Base-by-base conservation (phyloP, 2,888 invertebrate species). In the Diploptera punctata region DNA sequence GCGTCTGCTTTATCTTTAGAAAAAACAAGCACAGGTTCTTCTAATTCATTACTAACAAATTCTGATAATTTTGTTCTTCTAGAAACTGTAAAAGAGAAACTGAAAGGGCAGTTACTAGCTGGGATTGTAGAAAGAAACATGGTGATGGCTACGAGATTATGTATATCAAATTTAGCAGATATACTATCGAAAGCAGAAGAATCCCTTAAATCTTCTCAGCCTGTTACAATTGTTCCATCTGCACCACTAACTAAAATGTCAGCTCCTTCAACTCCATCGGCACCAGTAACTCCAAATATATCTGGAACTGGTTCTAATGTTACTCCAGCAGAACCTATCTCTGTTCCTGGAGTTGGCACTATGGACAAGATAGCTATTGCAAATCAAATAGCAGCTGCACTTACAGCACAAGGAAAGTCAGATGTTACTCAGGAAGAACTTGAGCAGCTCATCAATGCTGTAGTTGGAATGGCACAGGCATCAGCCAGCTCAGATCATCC, bases 21-120 rank as follows among this genome's bases (percentile, higher is more conserved):
- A 79, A 94, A 93, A 83, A 86, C 86, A 29, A 1, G 87, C 76
- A 87, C 91, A 0, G 93, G 93, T 81, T 91, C 93, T 1, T 90
- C 93, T 0, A 93, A 93, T 76, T 89, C 90, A 73, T 80, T 95
- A 49, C 82, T 94, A 0, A 87, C 88, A 68, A 91, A 91, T 70
- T 49, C 75, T 74, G 93, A 94, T 68, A 86, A 89, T 49, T 90
- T 91, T 69, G 92, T 93, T 0, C 84, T 94, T 76, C 89, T 95
- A 75, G 94, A 95, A 83, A 94, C 94, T 0, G 91, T 92, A 0
- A 94, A 94, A 78, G 95, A 95, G 82, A 95, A 95, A 82, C 29
- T 65, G 29, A 65, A 65, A 26, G 93, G 93, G 61, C 90, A 92
- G 68, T 82, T 91, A 73, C 89, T 92, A 79, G 92, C 93, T 31